phyloP scores from a whole-genome alignment of 30 jellyfish, hydroid and myxozoan genomes.

The Nemopilema nomurai region DNA sequence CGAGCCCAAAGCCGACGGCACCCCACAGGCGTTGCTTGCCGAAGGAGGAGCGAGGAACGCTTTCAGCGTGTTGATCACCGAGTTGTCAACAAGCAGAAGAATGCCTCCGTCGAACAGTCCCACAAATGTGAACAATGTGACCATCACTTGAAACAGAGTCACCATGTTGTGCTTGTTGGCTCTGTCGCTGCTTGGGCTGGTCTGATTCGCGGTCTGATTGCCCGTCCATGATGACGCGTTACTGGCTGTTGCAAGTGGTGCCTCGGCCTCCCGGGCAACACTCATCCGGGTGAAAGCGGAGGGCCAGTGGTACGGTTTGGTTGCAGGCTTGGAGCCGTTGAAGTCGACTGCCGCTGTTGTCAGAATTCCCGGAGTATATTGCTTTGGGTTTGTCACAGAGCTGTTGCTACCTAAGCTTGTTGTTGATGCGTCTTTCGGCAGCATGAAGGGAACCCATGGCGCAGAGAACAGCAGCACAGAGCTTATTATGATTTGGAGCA shows the following conservation, averaged over 20 bases:
- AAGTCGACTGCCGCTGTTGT: background rate
- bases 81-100: slow-evolving; percentile 53
- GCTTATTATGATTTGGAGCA: slow-evolving; percentile 41
- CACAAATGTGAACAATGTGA: slow-evolving; percentile 15
- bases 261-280: background rate
- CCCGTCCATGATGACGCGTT: background rate
- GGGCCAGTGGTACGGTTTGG: background rate
- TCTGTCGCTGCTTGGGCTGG: background rate
- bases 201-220: background rate
- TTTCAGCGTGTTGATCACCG: slow-evolving; percentile 27
- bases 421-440: background rate
- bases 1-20: slow-evolving; percentile 76
- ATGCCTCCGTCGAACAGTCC: slow-evolving; percentile 71
- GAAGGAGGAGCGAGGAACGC: slow-evolving; percentile 29
- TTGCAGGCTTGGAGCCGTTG: background rate
- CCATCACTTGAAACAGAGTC: slow-evolving; percentile 34
- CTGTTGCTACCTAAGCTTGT: background rate
- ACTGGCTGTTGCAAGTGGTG: background rate
- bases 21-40: slow-evolving; percentile 78
- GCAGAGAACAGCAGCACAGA: slow-evolving; percentile 57
- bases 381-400: background rate
- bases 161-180: background rate
- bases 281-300: background rate
- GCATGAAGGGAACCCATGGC: slow-evolving; percentile 70
- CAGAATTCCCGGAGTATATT: background rate